Percentiles rank a stretch among this genome's conserved stretches.
phyloP scores from a whole-genome alignment of 2,113 vertebrate species.

The Calidris pugnax region DNA sequence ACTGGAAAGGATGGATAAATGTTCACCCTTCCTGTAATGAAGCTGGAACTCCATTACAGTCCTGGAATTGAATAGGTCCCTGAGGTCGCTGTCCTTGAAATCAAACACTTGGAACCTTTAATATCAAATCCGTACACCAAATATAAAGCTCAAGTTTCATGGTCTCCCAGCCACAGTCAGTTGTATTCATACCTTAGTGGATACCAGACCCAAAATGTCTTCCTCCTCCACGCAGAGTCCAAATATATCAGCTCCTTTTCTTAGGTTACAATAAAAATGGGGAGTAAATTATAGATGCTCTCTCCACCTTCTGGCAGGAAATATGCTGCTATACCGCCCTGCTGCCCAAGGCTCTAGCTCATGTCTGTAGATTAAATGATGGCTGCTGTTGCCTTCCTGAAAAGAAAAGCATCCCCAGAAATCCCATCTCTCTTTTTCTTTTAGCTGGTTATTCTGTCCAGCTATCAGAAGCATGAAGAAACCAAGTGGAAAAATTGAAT shows the following conservation, averaged over 20 bases:
- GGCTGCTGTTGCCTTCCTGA: background rate
- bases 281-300: background rate
- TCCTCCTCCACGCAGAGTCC: background rate
- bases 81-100: background rate
- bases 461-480: background rate
- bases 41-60: background rate
- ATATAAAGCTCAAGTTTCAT: background rate
- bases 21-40: background rate
- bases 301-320: background rate
- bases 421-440: background rate
- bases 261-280: background rate
- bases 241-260: slow-evolving; percentile 17
- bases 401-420: background rate
- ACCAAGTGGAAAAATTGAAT: slow-evolving; percentile 29
- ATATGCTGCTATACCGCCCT: background rate
- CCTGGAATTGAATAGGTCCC: background rate
- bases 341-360: background rate
- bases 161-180: background rate
- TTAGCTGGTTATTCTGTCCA: background rate
- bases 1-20: background rate
- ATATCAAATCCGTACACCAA: background rate
- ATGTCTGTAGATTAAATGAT: background rate
- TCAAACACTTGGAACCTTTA: background rate
- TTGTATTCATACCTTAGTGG: background rate
- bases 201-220: background rate